These are phyloP conservation scores for Campoplex nolae DNA, from an alignment of 2,888 invertebrate genomes.

Conservation along the genomic window DNA sequence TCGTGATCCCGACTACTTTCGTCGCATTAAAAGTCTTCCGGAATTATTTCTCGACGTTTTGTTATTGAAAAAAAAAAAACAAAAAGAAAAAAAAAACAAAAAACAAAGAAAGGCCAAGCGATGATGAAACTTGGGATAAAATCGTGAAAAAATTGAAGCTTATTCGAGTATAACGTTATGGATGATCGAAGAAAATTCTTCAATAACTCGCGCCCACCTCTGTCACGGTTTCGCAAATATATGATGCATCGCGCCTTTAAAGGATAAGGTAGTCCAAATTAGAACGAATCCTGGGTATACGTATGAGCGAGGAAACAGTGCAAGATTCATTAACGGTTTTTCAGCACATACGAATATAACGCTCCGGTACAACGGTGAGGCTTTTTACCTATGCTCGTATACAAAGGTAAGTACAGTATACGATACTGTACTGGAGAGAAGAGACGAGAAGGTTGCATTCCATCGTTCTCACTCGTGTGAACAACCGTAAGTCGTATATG, in stretches of 20 bases:
- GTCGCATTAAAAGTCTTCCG: not conserved
- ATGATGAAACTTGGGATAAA: not conserved
- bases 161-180: not conserved
- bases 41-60: not conserved
- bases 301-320: conserved; percentile 70
- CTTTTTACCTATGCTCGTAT: not conserved
- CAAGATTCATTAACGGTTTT: conserved; percentile 82
- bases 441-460: conserved; percentile 71
- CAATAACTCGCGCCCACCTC: not conserved
- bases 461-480: conserved; percentile 74
- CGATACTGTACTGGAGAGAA: not conserved
- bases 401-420: conserved; percentile 14
- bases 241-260: not conserved
- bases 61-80: not conserved
- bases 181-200: not conserved
- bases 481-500: conserved; percentile 74
- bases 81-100: not conserved
- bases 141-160: not conserved
- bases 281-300: not conserved
- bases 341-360: conserved; percentile 73
- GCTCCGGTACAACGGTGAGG: conserved; percentile 10
- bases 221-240: too few species aligned
- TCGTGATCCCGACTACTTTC: not conserved
- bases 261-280: not conserved
- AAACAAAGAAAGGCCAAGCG: too few species aligned